Percentiles rank a stretch among this genome's conserved stretches.
These are phyloP conservation scores for Conistra vaccinii DNA, from an alignment of 2,888 invertebrate species.

Conservation along the genomic window DNA sequence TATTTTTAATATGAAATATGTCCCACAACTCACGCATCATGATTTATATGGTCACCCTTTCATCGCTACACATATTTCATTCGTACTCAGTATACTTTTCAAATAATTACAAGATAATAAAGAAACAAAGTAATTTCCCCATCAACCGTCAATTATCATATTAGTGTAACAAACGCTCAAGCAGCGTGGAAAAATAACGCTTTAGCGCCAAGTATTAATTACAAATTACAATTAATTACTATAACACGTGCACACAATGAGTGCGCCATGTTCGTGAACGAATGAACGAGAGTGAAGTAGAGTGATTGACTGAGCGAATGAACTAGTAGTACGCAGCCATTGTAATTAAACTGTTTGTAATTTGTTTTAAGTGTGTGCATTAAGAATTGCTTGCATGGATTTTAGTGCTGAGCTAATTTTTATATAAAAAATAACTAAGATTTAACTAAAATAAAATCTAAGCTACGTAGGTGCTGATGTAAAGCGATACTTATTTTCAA, in stretches of 20 bases:
- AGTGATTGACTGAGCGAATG: conserved; percentile 34
- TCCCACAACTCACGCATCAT: background rate
- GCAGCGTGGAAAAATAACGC: conserved; percentile 52
- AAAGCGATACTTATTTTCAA: no score
- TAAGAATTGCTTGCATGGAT: background rate
- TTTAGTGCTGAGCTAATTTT: no score
- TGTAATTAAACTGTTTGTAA: conserved; percentile 30
- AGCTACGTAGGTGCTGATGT: no score
- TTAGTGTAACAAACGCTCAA: conserved; percentile 48
- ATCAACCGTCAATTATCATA: conserved; percentile 47
- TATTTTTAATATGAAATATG: conserved; percentile 5
- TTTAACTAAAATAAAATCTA: no score
- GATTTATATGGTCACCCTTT: background rate
- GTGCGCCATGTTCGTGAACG: conserved; percentile 31
- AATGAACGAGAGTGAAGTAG: conserved; percentile 30
- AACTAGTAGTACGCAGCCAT: background rate
- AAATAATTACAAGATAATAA: conserved; percentile 6
- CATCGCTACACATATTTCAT: background rate
- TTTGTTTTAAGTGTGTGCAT: background rate
- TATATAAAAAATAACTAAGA: no score
- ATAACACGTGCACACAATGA: conserved; percentile 52
- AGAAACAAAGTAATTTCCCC: conserved; percentile 35
- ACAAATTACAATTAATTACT: conserved; percentile 64
- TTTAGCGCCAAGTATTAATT: conserved; percentile 59
- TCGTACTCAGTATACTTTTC: background rate